Evolutionary conservation across 2,113 vertebrate species (phyloP).

Genomic region (Epinephelus fuscoguttatus): DNA sequence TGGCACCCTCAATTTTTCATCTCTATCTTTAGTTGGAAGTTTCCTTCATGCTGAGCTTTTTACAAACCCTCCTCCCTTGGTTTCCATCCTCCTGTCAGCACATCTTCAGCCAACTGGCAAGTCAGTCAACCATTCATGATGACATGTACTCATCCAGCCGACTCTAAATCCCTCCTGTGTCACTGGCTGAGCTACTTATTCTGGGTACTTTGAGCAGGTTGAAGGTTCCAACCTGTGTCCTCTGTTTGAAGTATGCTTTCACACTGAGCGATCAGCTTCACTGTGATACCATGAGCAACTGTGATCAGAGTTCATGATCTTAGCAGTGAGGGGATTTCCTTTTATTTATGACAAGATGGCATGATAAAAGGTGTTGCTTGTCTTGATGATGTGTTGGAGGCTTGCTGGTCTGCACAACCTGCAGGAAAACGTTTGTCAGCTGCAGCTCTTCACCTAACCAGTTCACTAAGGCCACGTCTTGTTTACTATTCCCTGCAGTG

Average conservation of each 20-base stretch:
- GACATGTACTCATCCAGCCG: constrained; percentile 38
- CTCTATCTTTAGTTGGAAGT: constrained; percentile 13
- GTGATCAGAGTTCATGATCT: constrained; percentile 31
- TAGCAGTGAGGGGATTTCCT: constrained; percentile 13
- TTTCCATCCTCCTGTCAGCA: constrained; percentile 32
- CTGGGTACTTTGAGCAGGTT: constrained; percentile 13
- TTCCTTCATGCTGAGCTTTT: constrained; percentile 29
- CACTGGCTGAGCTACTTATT: constrained; percentile 28
- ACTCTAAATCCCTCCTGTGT: constrained; percentile 33
- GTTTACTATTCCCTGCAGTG: background rate
- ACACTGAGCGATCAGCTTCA: constrained; percentile 3
- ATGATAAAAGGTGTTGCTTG: constrained; percentile 18
- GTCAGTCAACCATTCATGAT: constrained; percentile 38
- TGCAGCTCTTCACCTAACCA: constrained; percentile 3
- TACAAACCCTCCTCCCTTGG: background rate
- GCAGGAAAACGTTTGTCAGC: background rate
- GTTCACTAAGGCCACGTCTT: background rate
- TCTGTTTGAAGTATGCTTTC: constrained; percentile 15
- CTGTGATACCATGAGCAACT: background rate
- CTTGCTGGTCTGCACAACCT: constrained; percentile 2
- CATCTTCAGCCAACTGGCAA: constrained; percentile 21
- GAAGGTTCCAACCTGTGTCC: constrained; percentile 5
- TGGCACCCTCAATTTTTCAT: background rate
- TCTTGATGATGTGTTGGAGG: background rate
- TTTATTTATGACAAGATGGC: background rate